Evolutionary conservation across 1,140 invertebrate species (phyloP), one percentile per base, ranked within the genome.

Genomic region (Condylostylus longicornis): DNA sequence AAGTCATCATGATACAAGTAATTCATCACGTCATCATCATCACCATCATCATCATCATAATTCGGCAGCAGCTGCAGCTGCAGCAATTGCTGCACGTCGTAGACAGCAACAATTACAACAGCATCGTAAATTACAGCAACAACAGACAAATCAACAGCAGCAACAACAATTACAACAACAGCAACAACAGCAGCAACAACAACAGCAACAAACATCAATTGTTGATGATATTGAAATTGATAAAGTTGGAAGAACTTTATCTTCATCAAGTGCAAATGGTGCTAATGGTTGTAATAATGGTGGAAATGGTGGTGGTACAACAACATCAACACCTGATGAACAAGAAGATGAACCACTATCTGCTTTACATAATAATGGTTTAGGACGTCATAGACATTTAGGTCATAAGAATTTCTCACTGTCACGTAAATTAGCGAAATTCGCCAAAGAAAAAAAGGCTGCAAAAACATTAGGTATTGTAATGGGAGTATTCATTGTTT

Each of bases 401-500:
- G 49, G 53, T 15, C 59, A 62, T 35, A 89, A 90, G 58, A 86
- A 87, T 61, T 89, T 91, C 59, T 89, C 84, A 2, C 61, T 91
- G 10, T 87, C 82, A 29, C 70, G 87, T 12, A 91, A 91, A 53
- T 62, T 94, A 25, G 84, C 85, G 12, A 90, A 94, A 55, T 90
- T 91, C 49, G 82, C 84, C 17, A 85, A 90, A 58, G 88, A 96
- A 56, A 94, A 95, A 61, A 97, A 95, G 58, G 90, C 90, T 4
- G 89, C 89, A 1, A 91, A 94, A 53, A 94, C 88, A 2, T 63
- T 94, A 37, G 88, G 88, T 22, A 90, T 94, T 48, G 83, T 89
- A 37, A 91, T 91, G 82, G 95, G 95, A n/a, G 91, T 95, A 21
- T 98, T 98, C 62, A 93, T 97, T 49, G 73, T 96, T 33, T 98